These are phyloP conservation scores for Steinernema carpocapsae DNA, from an alignment of 2,888 invertebrate species.

Conservation along the genomic window DNA sequence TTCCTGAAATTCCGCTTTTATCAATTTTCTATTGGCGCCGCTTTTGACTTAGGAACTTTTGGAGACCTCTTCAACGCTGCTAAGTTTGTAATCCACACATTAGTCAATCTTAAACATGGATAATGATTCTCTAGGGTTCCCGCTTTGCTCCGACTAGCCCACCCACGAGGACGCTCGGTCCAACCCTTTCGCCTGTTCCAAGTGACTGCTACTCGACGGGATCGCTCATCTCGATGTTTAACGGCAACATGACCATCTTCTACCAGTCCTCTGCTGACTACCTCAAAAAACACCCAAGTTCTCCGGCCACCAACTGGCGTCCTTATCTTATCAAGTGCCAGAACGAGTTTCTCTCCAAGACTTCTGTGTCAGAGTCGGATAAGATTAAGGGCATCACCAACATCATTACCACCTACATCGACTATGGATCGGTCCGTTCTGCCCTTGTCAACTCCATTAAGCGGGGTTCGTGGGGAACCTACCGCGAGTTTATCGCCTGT, in stretches of 20 bases:
- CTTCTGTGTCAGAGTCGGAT: too few species aligned
- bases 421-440: background rate
- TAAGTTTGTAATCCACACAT: background rate
- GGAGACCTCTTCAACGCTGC: background rate
- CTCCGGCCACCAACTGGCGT: background rate
- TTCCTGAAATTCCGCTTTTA: background rate
- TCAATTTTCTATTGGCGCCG: background rate
- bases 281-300: background rate
- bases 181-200: background rate
- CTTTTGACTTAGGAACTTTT: background rate
- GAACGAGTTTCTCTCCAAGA: background rate
- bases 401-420: constrained; percentile 4
- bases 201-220: too few species aligned
- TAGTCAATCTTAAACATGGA: background rate
- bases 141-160: background rate
- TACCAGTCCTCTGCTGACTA: background rate
- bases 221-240: too few species aligned
- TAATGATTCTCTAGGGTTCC: background rate
- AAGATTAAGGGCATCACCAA: background rate
- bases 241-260: constrained; percentile 16
- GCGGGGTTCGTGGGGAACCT: background rate
- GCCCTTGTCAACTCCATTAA: background rate
- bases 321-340: background rate
- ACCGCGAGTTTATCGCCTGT: background rate
- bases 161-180: background rate